A percentile compares a stretch with the other conserved stretches of the same genome.
Conservation (phyloP, 2,797 vertebrate genomes). For the Tokudaia muenninki region DNA sequence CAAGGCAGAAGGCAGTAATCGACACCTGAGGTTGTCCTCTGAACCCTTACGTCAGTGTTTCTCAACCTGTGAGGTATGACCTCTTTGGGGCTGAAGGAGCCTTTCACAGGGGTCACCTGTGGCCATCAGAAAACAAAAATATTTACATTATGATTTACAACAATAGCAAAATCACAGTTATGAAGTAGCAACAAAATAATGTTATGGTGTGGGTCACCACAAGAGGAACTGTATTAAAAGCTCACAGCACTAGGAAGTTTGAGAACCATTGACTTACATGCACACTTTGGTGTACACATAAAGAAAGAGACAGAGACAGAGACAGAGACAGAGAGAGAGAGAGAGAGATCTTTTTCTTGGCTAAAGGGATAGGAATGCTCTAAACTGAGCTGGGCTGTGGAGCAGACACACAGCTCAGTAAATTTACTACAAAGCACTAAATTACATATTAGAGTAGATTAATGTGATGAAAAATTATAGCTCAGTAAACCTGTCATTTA, state of each 20-base stretch:
- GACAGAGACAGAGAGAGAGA: neutral
- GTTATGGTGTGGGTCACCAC: neutral
- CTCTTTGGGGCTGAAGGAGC: neutral
- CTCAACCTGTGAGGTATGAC: neutral
- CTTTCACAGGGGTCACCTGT: neutral
- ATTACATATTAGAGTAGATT: neutral
- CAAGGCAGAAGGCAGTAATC: neutral
- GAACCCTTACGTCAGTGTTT: neutral
- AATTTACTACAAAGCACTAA: conserved; percentile 42
- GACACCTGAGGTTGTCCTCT: neutral
- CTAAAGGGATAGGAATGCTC: neutral
- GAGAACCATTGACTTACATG: neutral
- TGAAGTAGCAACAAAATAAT: neutral
- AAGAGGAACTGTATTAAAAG: neutral
- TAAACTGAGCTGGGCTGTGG: neutral
- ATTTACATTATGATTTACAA: neutral
- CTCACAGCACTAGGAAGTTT: neutral
- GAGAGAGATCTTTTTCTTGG: neutral
- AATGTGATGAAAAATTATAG: conserved; percentile 40
- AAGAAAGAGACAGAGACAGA: neutral
- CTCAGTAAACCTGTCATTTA: neutral
- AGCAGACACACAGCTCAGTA: neutral
- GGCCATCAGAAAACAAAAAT: neutral
- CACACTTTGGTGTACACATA: neutral
- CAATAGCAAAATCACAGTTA: neutral